Evolutionary conservation across 2,888 invertebrate genomes (phyloP), one percentile per base, ranked within the genome.

Genomic region (Microdon myrmicae): DNA sequence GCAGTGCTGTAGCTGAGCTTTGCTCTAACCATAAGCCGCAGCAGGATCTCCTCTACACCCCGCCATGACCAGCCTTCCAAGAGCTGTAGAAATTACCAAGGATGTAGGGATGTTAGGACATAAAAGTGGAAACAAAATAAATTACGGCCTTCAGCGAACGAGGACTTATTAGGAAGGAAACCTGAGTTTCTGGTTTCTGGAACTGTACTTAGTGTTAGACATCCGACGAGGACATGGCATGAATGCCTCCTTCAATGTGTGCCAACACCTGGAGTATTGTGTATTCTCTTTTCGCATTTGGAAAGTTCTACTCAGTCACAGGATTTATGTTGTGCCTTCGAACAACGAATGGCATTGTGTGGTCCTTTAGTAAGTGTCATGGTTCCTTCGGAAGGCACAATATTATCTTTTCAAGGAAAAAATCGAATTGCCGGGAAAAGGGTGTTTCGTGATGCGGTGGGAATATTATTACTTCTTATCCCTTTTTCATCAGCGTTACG

Each of bases 221-320:
- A 32, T 31, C 25, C 7, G 12, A 14, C 17, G 6, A 49, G 28
- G 23, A 26, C 25, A 41, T 17, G 25, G 26, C 16, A 41, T 39
- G 34, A 35, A 20, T 20, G 41, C 31, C 37, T 47, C 47, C 47
- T 41, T n/a, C n/a, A n/a, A n/a, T 41, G 26, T 25, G n/a, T 43
- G 37, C 51, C 16, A 53, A 28, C 58, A 64, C 64, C 64, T 64
- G 64, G 20, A 51, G 51, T 43, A 26, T 17, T 25, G 20, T 64
- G 56, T 31, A 41, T 53, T 64, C 58, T 31, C 51, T 58, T 37
- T 58, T 64, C 58, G 47, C 64, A 53, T 51, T 53, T 58, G 64
- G 47, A 56, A 64, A 64, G 51, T 51, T 31, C 26, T 23, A 13
- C 28, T 41, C 31, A 35, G 35, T 51, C 45, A 34, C 45, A 41